These are phyloP conservation scores for Gymnogyps californianus DNA, from an alignment of 2,113 vertebrate species.

Conservation along the genomic window DNA sequence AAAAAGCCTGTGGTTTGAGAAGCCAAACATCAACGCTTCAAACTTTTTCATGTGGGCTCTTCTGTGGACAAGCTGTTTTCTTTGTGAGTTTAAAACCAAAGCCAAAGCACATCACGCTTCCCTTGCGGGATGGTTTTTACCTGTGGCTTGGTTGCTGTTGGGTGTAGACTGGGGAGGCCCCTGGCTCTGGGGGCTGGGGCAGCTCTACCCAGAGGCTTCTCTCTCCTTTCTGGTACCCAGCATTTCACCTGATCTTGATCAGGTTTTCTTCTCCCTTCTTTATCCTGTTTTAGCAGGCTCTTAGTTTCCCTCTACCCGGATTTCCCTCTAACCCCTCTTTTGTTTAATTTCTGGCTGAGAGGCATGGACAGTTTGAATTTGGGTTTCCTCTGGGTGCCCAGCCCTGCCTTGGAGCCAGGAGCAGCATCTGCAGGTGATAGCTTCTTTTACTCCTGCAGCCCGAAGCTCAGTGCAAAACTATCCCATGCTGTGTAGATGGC, in stretches of 20 bases:
- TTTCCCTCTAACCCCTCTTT: neutral
- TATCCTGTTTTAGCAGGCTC: neutral
- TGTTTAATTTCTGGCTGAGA: neutral
- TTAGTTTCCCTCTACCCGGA: neutral
- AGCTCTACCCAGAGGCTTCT: neutral
- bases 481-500: neutral
- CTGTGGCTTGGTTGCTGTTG: neutral
- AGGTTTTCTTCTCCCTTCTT: neutral
- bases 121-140: neutral
- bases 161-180: fast-evolving
- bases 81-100: neutral
- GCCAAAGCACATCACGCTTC: neutral
- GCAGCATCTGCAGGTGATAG: neutral
- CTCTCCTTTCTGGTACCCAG: neutral
- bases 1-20: neutral
- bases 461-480: neutral
- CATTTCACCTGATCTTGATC: neutral
- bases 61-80: neutral
- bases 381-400: neutral
- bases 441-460: neutral
- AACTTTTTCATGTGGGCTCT: neutral
- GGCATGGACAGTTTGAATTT: neutral
- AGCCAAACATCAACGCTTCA: neutral
- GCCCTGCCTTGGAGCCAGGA: neutral
- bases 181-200: neutral